Evolutionary conservation across 2,888 invertebrate species (phyloP), one percentile per base, ranked within the genome.

Genomic region (Acholoe squamosa): DNA sequence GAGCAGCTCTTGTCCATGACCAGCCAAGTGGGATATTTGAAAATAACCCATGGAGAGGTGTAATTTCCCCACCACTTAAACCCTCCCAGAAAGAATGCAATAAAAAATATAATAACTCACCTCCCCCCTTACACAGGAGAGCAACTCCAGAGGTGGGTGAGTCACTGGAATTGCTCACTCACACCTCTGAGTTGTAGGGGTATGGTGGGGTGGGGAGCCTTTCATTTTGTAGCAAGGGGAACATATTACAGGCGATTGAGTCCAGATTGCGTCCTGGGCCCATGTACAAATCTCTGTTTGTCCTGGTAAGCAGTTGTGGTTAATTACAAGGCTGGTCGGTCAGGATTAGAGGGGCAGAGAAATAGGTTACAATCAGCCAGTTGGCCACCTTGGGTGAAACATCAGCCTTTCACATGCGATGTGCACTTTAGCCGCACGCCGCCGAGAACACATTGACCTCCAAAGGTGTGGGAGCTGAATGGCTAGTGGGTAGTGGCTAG

Each of bases 1-100:
- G 80, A 80, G 19, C 34, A 7, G 14, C 80, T 43, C 80, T 80
- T 80, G 80, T 80, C 80, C 43, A 34, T 33, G 43, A 14, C 43
- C 80, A 80, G 80, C 43, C 80, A 34, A 19, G 80, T 80, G 34
- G 33, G 34, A 80, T n/a, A 80, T 80, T 80, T 71, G 80, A 43
- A 80, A 80, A 80, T 80, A 34, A 43, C 80, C 80, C 80, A 76
- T 76, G 34, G 43, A 80, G 80, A 33, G 80, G 31, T 80, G 80
- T 80, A 80, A 80, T 80, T 80, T 80, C 80, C 80, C 80, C 25
- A 22, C 76, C 33, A 16, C 33, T 34, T 19, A 33, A 34, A 80
- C 80, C n/a, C 25, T n/a, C 5, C 33, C 34, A 19, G 25, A 80
- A 80, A 43, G 43, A 34, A 80, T 19, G 34, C 43, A 80, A 80